These are phyloP conservation scores for Caradrina clavipalpis DNA, from an alignment of 2,888 invertebrate genomes.

Conservation along the genomic window DNA sequence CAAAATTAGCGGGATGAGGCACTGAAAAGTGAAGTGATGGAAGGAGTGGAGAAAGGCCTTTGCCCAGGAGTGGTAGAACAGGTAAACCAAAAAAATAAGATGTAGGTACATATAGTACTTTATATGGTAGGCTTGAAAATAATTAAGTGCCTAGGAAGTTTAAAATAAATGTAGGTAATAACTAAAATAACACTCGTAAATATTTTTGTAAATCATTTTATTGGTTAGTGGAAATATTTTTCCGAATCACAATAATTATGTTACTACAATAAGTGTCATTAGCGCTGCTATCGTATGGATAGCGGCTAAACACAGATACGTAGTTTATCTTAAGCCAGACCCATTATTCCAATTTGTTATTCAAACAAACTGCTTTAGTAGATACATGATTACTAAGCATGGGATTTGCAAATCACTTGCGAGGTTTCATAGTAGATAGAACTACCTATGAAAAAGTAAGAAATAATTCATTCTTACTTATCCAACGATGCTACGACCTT, in stretches of 20 bases:
- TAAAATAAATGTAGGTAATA: not conserved
- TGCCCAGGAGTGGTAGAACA: too few relatives aligned
- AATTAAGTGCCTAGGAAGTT: not conserved
- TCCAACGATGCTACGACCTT: slow-evolving; percentile 21
- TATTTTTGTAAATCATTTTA: slow-evolving; percentile 58
- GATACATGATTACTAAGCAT: slow-evolving; percentile 52
- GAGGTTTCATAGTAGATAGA: not conserved
- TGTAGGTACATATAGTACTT: too few relatives aligned
- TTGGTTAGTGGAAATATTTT: slow-evolving; percentile 61
- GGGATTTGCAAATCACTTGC: slow-evolving; percentile 26
- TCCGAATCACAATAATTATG: slow-evolving; percentile 61
- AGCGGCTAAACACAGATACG: slow-evolving; percentile 55
- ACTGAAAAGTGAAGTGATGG: too few relatives aligned
- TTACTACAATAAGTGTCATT: slow-evolving; percentile 59
- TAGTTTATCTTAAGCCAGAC: slow-evolving; percentile 64
- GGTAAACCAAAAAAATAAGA: too few relatives aligned
- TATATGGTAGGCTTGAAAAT: too few relatives aligned
- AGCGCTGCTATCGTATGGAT: slow-evolving; percentile 55
- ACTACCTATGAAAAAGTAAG: not conserved
- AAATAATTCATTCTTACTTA: not conserved
- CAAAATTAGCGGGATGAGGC: too few relatives aligned
- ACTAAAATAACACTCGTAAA: slow-evolving; percentile 40
- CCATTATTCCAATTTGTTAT: slow-evolving; percentile 67
- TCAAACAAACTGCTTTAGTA: slow-evolving; percentile 64
- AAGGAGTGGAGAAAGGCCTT: too few relatives aligned